Evolutionary conservation across 2,113 vertebrate species (phyloP).

Genomic region (Heloderma charlesbogerti): DNA sequence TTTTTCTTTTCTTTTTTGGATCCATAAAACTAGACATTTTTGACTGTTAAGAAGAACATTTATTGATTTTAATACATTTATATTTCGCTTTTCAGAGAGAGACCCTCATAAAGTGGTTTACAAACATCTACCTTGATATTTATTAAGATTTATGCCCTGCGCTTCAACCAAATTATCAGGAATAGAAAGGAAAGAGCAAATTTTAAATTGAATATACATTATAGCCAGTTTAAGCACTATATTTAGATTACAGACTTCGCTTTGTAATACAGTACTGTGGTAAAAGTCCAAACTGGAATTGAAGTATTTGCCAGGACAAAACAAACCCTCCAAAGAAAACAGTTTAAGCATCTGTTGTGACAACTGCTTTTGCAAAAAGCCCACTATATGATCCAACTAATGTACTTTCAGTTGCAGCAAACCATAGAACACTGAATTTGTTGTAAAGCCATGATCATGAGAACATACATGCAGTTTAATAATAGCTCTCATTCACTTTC

Average conservation of each 20-base stretch:
- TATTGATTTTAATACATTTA: too few relatives aligned
- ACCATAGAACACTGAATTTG: background rate
- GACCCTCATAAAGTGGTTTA: too few relatives aligned
- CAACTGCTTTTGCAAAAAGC: too few relatives aligned
- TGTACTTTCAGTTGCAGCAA: background rate
- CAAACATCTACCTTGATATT: too few relatives aligned
- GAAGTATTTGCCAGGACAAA: too few relatives aligned
- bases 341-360: too few relatives aligned
- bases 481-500: background rate
- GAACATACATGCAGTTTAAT: background rate
- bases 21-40: background rate
- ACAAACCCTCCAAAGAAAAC: background rate
- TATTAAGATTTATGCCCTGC: too few relatives aligned
- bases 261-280: too few relatives aligned
- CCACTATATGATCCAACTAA: background rate
- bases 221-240: background rate
- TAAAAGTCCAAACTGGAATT: too few relatives aligned
- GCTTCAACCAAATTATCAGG: too few relatives aligned
- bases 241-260: background rate
- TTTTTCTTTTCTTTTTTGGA: background rate
- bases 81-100: too few relatives aligned
- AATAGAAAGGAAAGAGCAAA: background rate
- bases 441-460: background rate
- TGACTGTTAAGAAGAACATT: background rate
- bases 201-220: background rate